Evolutionary conservation across 2,113 vertebrate genomes (phyloP).

Genomic region (Lophius piscatorius): DNA sequence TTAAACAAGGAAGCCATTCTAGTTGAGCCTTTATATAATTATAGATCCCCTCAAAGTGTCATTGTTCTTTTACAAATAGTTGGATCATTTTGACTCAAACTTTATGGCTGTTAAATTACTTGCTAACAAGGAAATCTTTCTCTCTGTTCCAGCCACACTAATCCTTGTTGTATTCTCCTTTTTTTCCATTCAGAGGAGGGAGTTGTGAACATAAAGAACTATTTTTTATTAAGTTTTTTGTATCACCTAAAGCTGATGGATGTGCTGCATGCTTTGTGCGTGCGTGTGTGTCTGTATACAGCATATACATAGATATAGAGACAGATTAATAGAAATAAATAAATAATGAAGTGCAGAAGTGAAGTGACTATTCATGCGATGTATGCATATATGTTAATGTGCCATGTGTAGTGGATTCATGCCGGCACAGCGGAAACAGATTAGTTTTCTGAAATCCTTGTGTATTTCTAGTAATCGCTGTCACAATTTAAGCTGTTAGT

Average conservation of each 20-base stretch:
- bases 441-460: constrained; percentile 49
- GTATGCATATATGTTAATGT: neutral
- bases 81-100: neutral
- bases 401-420: constrained; percentile 14
- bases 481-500: constrained; percentile 44
- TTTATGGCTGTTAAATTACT: constrained; percentile 15
- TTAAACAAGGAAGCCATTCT: constrained; percentile 24
- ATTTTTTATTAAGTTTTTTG: neutral
- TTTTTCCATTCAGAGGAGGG: neutral
- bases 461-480: constrained; percentile 47
- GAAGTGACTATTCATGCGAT: constrained; percentile 37
- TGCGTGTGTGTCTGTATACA: neutral
- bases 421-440: constrained; percentile 31
- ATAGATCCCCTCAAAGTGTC: too few species aligned
- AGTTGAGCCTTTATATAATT: constrained; percentile 21
- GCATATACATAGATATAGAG: too few species aligned
- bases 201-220: neutral
- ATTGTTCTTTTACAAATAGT: neutral
- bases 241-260: neutral
- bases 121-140: neutral
- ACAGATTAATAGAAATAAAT: too few species aligned
- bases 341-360: too few species aligned
- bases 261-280: too few species aligned
- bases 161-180: neutral
- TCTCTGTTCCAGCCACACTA: constrained; percentile 2